Conservation (phyloP, 2,888 invertebrate genomes). For the Antitype chi region DNA sequence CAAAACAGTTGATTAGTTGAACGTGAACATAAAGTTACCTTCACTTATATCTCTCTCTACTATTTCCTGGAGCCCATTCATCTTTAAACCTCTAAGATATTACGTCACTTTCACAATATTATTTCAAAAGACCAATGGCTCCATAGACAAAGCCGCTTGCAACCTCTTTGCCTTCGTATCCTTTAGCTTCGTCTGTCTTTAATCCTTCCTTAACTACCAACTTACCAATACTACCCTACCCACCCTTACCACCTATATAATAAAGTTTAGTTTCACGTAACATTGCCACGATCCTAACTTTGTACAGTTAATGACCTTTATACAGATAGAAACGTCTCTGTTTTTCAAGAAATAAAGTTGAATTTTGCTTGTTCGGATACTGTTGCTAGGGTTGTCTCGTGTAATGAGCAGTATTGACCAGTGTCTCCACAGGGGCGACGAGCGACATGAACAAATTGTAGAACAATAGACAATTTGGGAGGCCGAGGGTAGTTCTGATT, state of each 20-base stretch:
- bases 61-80: slow-evolving; percentile 35
- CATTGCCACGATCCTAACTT: not conserved
- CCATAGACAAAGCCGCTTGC: slow-evolving; percentile 54
- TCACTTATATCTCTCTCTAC: not conserved
- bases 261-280: slow-evolving; percentile 22
- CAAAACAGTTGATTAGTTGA: not conserved
- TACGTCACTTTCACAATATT: slow-evolving; percentile 54
- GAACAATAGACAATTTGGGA: slow-evolving; percentile 77
- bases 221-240: not conserved
- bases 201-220: slow-evolving; percentile 59
- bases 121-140: slow-evolving; percentile 64
- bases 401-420: slow-evolving; percentile 72
- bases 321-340: slow-evolving; percentile 28
- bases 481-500: slow-evolving; percentile 65
- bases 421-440: slow-evolving; percentile 67
- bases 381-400: slow-evolving; percentile 25
- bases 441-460: slow-evolving; percentile 78
- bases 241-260: not conserved
- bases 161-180: slow-evolving; percentile 57
- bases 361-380: slow-evolving; percentile 18
- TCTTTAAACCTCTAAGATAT: slow-evolving; percentile 52
- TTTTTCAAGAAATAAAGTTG: slow-evolving; percentile 8
- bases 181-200: slow-evolving; percentile 65
- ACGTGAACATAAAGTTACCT: not conserved
- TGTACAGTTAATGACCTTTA: slow-evolving; percentile 42